Evolutionary conservation across 2,113 vertebrate genomes (phyloP).

Genomic region (Trichechus manatus): DNA sequence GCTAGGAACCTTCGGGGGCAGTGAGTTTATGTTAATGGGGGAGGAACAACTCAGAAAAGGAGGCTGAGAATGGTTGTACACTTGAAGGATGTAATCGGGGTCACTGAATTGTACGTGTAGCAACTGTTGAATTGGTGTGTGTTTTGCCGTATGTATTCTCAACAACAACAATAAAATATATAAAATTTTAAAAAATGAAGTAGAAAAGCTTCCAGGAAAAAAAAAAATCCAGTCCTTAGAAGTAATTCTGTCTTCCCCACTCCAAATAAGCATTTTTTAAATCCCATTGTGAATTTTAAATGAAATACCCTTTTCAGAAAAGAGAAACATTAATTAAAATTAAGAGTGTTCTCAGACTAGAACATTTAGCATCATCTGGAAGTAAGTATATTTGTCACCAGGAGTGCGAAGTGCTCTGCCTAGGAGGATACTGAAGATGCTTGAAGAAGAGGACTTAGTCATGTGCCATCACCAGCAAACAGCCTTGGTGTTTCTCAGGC

Average conservation of each 20-base stretch:
- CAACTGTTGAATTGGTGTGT: no score
- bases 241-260: not conserved
- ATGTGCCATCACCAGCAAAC: no score
- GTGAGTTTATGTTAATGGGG: no score
- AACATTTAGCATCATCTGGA: not conserved
- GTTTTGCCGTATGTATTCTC: no score
- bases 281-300: conserved; percentile 21
- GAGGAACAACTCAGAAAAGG: no score
- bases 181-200: no score
- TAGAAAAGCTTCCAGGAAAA: no score
- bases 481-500: not conserved
- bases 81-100: no score
- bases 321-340: conserved; percentile 31
- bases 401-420: not conserved
- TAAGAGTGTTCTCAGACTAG: not conserved
- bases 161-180: no score
- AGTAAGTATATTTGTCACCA: not conserved
- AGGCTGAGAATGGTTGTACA: no score
- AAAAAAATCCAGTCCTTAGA: not conserved
- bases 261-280: not conserved
- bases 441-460: not conserved
- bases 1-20: no score
- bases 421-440: not conserved
- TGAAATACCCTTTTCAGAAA: not conserved
- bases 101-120: no score